Conservation (phyloP, 2,888 invertebrate species). For the Caenorhabditis virilis region DNA sequence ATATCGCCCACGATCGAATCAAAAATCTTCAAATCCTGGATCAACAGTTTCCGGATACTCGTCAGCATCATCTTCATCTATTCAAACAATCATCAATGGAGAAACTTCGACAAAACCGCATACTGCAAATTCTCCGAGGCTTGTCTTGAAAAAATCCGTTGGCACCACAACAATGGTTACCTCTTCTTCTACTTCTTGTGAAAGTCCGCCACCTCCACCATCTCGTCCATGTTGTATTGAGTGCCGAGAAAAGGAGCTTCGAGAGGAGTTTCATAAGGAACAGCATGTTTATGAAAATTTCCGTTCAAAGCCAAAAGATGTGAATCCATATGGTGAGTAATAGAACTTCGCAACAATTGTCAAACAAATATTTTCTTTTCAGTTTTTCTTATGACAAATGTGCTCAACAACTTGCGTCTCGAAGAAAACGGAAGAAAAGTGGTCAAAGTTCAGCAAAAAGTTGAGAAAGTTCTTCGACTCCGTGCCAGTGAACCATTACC, state of each 20-base stretch:
- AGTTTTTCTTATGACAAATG: constrained; percentile 23
- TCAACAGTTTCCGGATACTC: constrained; percentile 22
- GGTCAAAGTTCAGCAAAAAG: constrained; percentile 26
- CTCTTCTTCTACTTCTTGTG: background rate
- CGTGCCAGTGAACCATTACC: constrained; percentile 13
- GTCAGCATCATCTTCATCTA: constrained; percentile 17
- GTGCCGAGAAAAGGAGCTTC: constrained; percentile 31
- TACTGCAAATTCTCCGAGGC: background rate
- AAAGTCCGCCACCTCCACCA: background rate
- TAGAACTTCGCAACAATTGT: background rate
- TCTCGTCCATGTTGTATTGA: constrained; percentile 25
- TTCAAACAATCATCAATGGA: constrained; percentile 21
- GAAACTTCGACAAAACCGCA: background rate
- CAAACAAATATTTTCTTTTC: background rate
- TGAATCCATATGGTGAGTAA: constrained; percentile 20
- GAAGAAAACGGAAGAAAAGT: constrained; percentile 19
- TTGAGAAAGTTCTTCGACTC: constrained; percentile 30
- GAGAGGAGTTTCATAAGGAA: constrained; percentile 12
- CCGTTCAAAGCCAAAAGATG: background rate
- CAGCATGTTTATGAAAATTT: constrained; percentile 30
- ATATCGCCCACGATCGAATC: constrained; percentile 23
- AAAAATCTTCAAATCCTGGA: constrained; percentile 9
- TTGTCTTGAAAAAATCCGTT: no score
- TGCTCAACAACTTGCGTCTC: constrained; percentile 12
- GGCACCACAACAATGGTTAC: background rate